phyloP scores from a whole-genome alignment of 2,113 vertebrate genomes.

The Tragulus kanchil region DNA sequence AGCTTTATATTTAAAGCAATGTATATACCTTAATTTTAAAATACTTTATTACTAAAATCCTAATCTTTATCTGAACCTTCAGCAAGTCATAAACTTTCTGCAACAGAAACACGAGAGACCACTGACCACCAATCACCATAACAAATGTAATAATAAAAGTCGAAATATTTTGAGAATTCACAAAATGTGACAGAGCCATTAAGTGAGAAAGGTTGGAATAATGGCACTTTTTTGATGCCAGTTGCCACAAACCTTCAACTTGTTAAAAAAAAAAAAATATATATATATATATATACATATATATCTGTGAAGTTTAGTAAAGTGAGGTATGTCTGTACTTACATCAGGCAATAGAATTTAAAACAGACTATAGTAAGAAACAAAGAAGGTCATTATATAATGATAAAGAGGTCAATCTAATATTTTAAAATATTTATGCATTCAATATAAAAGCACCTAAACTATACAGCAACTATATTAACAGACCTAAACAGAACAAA shows the following conservation, averaged over 20 bases:
- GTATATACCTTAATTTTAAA: not conserved
- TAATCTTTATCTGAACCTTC: not conserved
- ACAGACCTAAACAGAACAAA: not conserved
- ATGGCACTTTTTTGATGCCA: not conserved
- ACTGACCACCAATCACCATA: not conserved
- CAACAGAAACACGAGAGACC: not conserved
- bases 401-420: not conserved
- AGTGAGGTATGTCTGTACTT: not conserved
- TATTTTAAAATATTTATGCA: not conserved
- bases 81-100: not conserved
- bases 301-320: not conserved
- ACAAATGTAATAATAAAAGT: not conserved
- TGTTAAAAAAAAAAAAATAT: not conserved
- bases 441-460: not conserved
- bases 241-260: not conserved
- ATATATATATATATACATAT: too few relatives aligned
- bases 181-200: not conserved
- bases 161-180: not conserved
- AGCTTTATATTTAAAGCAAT: not conserved
- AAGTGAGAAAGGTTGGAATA: not conserved
- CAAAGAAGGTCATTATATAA: not conserved
- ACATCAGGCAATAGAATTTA: not conserved
- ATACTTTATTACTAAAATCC: not conserved
- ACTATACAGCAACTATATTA: not conserved
- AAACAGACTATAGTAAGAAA: not conserved